A percentile compares a stretch with the other conserved stretches of the same genome.
Evolutionary conservation across 2,888 invertebrate species (phyloP).

Genomic region (Encarsia formosa): DNA sequence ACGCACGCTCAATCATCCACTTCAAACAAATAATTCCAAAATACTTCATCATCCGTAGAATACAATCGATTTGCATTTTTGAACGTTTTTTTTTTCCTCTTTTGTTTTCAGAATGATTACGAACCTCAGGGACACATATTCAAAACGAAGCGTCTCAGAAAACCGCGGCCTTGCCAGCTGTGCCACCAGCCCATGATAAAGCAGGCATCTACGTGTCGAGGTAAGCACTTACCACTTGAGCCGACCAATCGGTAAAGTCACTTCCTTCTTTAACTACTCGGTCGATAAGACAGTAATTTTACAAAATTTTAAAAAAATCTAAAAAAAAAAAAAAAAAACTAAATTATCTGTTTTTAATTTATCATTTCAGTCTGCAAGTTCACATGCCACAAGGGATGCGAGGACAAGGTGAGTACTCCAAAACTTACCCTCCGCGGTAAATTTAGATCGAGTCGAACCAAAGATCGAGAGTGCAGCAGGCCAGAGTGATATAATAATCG

Average conservation of each 20-base stretch:
- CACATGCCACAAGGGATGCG: slow-evolving; percentile 74
- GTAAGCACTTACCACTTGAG: slow-evolving; percentile 51
- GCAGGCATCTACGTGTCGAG: slow-evolving; percentile 73
- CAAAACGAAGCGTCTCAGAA: slow-evolving; percentile 70
- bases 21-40: no score
- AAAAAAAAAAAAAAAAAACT: no score
- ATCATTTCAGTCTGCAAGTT: slow-evolving; percentile 77
- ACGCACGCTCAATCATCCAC: no score
- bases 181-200: slow-evolving; percentile 74
- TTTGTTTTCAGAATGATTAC: slow-evolving; percentile 67
- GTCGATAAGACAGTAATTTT: slow-evolving; percentile 6
- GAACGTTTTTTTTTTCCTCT: no score
- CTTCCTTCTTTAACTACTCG: background rate
- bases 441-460: no score
- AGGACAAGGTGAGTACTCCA: slow-evolving; percentile 65
- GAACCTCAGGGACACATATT: slow-evolving; percentile 68
- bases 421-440: no score
- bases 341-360: slow-evolving; percentile 28
- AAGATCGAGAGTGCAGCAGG: no score
- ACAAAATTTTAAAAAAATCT: no score
- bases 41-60: no score
- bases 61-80: no score
- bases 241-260: slow-evolving; percentile 20
- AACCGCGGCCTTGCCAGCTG: slow-evolving; percentile 72
- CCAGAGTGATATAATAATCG: no score